Evolutionary conservation across 2,888 invertebrate species (phyloP).

Genomic region (Dilophus febrilis): DNA sequence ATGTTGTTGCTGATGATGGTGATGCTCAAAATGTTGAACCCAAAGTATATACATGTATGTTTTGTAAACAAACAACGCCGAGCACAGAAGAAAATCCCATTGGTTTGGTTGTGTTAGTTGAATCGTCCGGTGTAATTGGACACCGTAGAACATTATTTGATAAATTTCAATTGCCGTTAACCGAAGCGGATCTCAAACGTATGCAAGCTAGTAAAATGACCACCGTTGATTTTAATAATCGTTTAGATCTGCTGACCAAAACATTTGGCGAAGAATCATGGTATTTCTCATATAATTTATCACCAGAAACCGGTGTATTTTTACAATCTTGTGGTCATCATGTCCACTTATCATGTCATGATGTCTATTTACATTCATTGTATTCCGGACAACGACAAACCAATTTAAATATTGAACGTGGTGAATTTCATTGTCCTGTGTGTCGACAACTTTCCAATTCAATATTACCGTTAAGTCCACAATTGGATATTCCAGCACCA

Average conservation of each 20-base stretch:
- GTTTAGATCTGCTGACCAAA: conserved; percentile 55
- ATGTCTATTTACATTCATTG: conserved; percentile 75
- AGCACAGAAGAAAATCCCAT: conserved; percentile 71
- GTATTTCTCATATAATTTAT: conserved; percentile 61
- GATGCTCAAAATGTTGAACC: too few species aligned
- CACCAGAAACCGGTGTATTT: conserved; percentile 84
- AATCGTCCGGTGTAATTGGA: conserved; percentile 76
- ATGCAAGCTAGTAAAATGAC: conserved; percentile 45
- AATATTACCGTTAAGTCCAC: conserved; percentile 67
- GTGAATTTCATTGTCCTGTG: conserved; percentile 88
- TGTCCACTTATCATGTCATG: conserved; percentile 85
- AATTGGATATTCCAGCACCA: conserved; percentile 46
- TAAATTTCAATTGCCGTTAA: conserved; percentile 37
- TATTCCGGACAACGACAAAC: conserved; percentile 59
- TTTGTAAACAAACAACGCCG: conserved; percentile 80
- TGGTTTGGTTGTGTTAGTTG: conserved; percentile 72
- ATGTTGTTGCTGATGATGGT: too few species aligned
- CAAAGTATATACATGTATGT: conserved; percentile 76
- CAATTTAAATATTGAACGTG: conserved; percentile 53
- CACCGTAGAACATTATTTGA: conserved; percentile 39
- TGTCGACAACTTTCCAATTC: conserved; percentile 86
- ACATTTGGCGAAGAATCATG: conserved; percentile 69
- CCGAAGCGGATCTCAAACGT: conserved; percentile 42
- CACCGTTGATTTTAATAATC: conserved; percentile 56
- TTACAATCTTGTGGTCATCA: conserved; percentile 95